Conservation (phyloP, 2,797 vertebrate species). For the Hylomyscus alleni region DNA sequence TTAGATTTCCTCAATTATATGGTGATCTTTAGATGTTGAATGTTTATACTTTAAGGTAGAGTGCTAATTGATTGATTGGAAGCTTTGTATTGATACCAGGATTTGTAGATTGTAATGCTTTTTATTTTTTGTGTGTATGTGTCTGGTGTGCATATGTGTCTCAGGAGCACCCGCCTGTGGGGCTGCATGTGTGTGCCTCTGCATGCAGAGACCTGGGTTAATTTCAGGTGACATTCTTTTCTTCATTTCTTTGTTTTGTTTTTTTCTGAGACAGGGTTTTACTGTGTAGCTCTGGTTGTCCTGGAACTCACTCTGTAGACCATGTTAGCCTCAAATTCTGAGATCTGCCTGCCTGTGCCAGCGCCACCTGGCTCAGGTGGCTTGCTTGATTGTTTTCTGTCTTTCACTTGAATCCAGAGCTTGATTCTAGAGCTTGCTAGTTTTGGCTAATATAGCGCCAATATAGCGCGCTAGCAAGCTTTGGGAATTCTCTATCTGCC, state of each 20-base stretch:
- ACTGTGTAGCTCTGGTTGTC: not conserved
- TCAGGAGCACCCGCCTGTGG: not conserved
- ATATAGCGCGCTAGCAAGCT: not conserved
- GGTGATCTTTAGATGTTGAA: not conserved
- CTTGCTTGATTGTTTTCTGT: not conserved
- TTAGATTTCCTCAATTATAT: slow-evolving; percentile 31
- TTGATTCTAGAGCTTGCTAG: not conserved
- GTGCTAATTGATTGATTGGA: not conserved
- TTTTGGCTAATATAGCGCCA: not conserved
- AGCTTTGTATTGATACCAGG: not conserved
- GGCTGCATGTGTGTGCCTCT: not conserved
- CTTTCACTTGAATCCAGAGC: not conserved
- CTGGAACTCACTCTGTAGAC: not conserved
- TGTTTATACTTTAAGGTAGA: not conserved
- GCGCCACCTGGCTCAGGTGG: not conserved
- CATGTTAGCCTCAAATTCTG: not conserved
- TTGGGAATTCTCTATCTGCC: not conserved
- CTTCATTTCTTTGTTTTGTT: not conserved
- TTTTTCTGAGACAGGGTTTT: not conserved
- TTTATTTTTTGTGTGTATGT: not conserved
- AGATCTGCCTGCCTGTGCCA: not conserved
- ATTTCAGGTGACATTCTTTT: not conserved
- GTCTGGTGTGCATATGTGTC: not conserved
- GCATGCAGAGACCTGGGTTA: not conserved
- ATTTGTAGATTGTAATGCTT: not conserved